Conservation (phyloP, 2,797 vertebrate species). For the Micrastur ruficollis region DNA sequence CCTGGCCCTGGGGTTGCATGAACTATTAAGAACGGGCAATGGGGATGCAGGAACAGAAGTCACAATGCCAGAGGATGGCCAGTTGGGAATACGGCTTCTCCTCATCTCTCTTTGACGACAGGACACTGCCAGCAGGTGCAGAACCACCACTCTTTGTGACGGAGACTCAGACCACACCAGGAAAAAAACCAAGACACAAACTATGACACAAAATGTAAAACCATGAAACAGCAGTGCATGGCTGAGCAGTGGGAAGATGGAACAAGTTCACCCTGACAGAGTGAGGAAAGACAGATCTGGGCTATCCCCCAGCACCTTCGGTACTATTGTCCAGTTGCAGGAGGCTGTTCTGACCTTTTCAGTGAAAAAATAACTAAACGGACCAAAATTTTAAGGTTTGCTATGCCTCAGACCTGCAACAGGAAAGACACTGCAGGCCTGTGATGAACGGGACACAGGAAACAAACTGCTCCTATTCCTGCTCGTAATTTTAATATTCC, state of each 20-base stretch:
- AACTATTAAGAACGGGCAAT: neutral
- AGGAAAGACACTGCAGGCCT: too few species aligned
- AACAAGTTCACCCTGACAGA: neutral
- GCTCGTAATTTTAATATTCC: slow-evolving; percentile 7
- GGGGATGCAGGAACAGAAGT: neutral
- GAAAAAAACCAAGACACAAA: neutral
- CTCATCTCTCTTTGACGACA: neutral
- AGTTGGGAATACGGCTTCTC: neutral
- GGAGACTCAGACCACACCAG: accelerated
- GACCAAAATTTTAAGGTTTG: neutral
- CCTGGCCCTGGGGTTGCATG: accelerated
- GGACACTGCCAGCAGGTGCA: neutral
- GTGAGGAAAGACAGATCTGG: too few species aligned
- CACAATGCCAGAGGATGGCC: accelerated
- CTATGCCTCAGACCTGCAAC: neutral
- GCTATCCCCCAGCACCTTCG: neutral
- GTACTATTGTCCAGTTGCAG: too few species aligned
- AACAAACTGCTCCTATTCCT: neutral
- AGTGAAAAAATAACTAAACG: neutral
- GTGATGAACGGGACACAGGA: accelerated
- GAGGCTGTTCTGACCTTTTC: neutral
- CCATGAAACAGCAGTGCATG: accelerated
- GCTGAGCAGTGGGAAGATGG: neutral
- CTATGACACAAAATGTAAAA: neutral
- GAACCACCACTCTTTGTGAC: accelerated